Percentiles rank a stretch among this genome's conserved stretches.
These are phyloP conservation scores for Operophtera brumata DNA, from an alignment of 2,888 invertebrate genomes.

Conservation along the genomic window DNA sequence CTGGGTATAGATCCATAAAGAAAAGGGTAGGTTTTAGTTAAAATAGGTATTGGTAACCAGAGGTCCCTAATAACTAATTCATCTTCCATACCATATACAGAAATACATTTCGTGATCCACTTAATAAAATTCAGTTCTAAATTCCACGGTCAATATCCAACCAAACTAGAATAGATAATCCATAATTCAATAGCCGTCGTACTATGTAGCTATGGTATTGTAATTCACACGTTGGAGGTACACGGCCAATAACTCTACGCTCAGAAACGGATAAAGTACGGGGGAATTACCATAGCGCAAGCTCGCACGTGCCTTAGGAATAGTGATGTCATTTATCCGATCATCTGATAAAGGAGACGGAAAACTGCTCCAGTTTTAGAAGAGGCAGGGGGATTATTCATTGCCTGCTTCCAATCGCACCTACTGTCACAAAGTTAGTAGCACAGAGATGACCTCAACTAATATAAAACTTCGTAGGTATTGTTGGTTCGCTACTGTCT, in stretches of 20 bases:
- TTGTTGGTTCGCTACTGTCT: too few species aligned
- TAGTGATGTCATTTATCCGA: background rate
- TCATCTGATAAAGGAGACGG: background rate
- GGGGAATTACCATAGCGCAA: constrained; percentile 26
- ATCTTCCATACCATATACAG: too few species aligned
- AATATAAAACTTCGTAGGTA: too few species aligned
- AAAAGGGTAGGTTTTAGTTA: too few species aligned
- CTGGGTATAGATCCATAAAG: too few species aligned
- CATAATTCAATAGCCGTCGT: constrained; percentile 30
- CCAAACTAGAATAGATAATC: constrained; percentile 24
- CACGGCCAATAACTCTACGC: constrained; percentile 20
- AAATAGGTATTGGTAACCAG: too few species aligned
- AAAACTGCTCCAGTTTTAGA: too few species aligned
- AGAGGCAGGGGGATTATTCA: too few species aligned
- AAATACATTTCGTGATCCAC: background rate
- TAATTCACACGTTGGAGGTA: constrained; percentile 21
- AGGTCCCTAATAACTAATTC: too few species aligned
- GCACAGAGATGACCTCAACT: too few species aligned
- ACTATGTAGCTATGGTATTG: constrained; percentile 17
- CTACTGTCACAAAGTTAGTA: too few species aligned
- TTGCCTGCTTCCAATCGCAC: too few species aligned
- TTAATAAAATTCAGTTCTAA: constrained; percentile 8
- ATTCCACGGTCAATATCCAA: constrained; percentile 23
- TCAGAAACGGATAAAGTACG: constrained; percentile 17
- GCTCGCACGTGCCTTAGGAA: constrained; percentile 5